Base-by-base conservation (phyloP, 2,797 vertebrate species). In the Sebastes oblongus region DNA sequence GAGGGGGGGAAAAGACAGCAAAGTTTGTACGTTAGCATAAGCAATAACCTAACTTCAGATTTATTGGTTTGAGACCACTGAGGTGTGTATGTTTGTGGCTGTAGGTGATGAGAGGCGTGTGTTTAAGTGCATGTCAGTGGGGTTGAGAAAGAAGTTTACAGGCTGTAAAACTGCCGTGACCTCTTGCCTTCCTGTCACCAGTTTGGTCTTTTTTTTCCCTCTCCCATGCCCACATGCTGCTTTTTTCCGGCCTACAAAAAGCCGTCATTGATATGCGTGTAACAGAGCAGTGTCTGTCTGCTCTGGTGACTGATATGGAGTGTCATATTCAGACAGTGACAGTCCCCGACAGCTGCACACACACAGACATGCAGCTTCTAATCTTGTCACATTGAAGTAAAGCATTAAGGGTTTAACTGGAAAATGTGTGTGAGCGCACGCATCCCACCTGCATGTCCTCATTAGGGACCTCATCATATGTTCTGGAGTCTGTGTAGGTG, bases 381-480 rank as follows among this genome's bases (percentile, higher is more conserved):
- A 77, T 92, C 78, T 30, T 30, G 25, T 76, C 67, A 80, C 70
- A 88, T 86, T 78, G 90, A 86, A 87, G 72, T 29, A 29, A 83
- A 79, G 65, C 39, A 27, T 58, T 22, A 66, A 36, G 16, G 32
- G 8, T 74, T 66, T 25, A 12, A 32, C 10, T 74, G 10, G 34
- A 52, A 71, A 71, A 42, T 27, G 25, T 14, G 22, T 59, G 2
- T 5, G 29, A 64, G 66, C 11, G 1, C 16, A n/a, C 5, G 20
- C 1, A 14, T 72, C 82, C 29, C 86, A 98, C 98, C 97, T 96
- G 95, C 73, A 95, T 90, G 78, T 97, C 97, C 93, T 99, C 98
- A 1, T 96, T 96, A 10, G 98, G 96, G 58, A 99, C 98, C 1
- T 99, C 98, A 1, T 99, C 98, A 0, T 99, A 99, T 36, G 97